Evolutionary conservation across 2,797 vertebrate species (phyloP).

Genomic region (Mormyrus proboscirostris): DNA sequence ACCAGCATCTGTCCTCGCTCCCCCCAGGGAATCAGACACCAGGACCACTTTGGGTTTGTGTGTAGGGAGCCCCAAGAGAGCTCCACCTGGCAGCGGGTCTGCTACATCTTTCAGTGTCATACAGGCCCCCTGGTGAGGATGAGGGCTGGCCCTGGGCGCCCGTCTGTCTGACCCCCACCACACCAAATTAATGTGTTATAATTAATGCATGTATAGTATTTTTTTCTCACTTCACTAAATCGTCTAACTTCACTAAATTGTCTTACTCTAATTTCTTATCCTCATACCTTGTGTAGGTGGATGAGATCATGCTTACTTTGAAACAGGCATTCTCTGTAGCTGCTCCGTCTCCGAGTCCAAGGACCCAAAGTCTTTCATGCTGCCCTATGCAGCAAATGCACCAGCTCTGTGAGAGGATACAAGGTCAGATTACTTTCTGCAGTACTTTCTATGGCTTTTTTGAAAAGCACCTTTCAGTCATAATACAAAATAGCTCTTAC

Average conservation of each 20-base stretch:
- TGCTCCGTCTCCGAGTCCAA: constrained; percentile 74
- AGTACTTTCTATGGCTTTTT: neutral
- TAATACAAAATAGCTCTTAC: neutral
- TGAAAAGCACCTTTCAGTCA: neutral
- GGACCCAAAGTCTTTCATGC: constrained; percentile 73
- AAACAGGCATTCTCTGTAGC: constrained; percentile 93
- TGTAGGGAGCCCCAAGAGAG: constrained; percentile 64
- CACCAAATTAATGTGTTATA: neutral
- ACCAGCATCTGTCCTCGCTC: neutral
- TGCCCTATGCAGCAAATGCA: constrained; percentile 88
- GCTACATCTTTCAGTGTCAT: constrained; percentile 68
- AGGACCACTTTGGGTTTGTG: constrained; percentile 76
- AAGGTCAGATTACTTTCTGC: constrained; percentile 65
- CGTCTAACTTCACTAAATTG: neutral
- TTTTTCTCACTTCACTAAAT: neutral
- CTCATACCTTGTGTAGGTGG: constrained; percentile 63
- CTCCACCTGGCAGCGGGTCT: constrained; percentile 64
- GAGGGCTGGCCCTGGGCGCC: neutral
- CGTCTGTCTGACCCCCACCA: neutral
- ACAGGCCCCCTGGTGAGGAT: constrained; percentile 66
- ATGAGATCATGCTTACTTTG: constrained; percentile 96
- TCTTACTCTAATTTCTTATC: neutral
- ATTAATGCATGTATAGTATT: neutral
- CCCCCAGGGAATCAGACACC: constrained; percentile 64
- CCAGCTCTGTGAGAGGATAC: constrained; percentile 84